These are phyloP conservation scores for Heliconius charithonia DNA, from an alignment of 2,888 invertebrate species.

Conservation along the genomic window DNA sequence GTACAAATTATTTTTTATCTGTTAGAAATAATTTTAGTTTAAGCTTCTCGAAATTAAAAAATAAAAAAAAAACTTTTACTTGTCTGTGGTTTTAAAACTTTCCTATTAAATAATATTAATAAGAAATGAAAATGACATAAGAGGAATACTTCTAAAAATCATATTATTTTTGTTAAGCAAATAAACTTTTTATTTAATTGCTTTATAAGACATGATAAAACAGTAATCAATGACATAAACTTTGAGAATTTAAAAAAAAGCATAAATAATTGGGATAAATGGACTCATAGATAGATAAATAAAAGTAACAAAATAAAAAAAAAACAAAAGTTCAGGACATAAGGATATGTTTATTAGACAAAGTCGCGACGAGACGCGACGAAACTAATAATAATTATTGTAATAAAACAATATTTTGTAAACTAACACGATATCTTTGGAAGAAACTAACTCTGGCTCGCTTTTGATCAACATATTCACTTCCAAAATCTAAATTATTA, in stretches of 20 bases:
- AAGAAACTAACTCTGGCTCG: slow-evolving; percentile 73
- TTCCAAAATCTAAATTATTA: slow-evolving; percentile 58
- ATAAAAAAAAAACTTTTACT: background rate
- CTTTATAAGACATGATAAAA: background rate
- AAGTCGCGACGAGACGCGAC: slow-evolving; percentile 69
- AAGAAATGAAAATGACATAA: background rate
- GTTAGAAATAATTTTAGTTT: background rate
- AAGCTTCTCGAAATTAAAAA: background rate
- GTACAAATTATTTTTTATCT: background rate
- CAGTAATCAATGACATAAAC: background rate
- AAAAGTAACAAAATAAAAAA: slow-evolving; percentile 47
- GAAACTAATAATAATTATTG: slow-evolving; percentile 57
- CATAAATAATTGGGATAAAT: background rate
- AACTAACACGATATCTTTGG: slow-evolving; percentile 80
- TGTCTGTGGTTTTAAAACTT: background rate
- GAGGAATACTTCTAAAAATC: background rate
- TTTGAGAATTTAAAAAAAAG: background rate
- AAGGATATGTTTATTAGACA: slow-evolving; percentile 83
- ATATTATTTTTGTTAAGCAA: background rate
- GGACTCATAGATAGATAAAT: background rate
- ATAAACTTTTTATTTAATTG: background rate
- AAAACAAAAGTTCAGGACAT: slow-evolving; percentile 68
- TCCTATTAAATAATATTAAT: background rate
- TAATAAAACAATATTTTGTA: slow-evolving; percentile 59
- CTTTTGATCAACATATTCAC: slow-evolving; percentile 56